Evolutionary conservation across 2,888 invertebrate species (phyloP).

Genomic region (Cantharis rustica): DNA sequence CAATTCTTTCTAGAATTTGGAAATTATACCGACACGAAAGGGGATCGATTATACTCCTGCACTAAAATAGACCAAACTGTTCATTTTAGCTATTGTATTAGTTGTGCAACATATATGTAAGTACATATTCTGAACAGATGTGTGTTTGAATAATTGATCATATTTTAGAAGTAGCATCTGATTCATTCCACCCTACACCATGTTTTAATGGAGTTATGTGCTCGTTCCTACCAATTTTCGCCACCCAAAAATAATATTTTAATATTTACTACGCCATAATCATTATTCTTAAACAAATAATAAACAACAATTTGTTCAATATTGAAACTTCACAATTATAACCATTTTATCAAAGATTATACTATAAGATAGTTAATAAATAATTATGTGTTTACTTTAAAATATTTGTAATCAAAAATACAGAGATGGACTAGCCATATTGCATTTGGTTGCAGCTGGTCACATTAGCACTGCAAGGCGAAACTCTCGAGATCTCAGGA

Average conservation of each 20-base stretch:
- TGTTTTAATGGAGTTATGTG: neutral
- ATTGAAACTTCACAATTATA: no score
- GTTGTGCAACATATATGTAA: conserved; percentile 35
- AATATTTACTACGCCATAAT: neutral
- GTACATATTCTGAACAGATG: conserved; percentile 53
- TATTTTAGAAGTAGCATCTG: conserved; percentile 49
- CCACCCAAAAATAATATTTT: neutral
- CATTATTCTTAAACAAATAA: neutral
- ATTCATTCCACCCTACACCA: conserved; percentile 46
- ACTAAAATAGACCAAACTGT: conserved; percentile 33
- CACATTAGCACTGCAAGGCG: no score
- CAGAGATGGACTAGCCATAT: no score
- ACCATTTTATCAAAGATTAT: no score
- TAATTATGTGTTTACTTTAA: no score
- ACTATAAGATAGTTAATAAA: no score
- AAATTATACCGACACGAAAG: conserved; percentile 44
- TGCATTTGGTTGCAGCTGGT: no score
- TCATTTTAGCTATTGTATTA: conserved; percentile 43
- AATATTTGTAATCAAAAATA: no score
- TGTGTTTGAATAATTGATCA: conserved; percentile 54
- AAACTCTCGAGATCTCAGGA: no score
- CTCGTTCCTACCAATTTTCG: neutral
- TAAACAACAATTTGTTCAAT: neutral
- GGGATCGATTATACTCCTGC: conserved; percentile 37
- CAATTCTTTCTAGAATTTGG: conserved; percentile 46